These are phyloP conservation scores for Hypolimnas misippus DNA, from an alignment of 2,888 invertebrate genomes.

Conservation along the genomic window DNA sequence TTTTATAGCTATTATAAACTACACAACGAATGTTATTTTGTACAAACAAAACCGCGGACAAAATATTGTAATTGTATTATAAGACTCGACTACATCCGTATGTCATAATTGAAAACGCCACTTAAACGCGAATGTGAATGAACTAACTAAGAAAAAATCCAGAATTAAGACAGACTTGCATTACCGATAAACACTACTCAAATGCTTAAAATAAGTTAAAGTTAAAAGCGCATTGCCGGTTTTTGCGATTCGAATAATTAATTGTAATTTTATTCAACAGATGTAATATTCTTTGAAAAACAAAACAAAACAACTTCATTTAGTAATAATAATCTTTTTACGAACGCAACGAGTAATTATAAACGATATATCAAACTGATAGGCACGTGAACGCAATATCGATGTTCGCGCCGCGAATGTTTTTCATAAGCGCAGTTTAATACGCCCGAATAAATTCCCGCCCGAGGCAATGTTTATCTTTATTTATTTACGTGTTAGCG, in stretches of 20 bases:
- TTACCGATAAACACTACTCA: no score
- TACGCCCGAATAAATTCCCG: constrained; percentile 26
- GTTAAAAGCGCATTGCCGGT: neutral
- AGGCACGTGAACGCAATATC: constrained; percentile 28
- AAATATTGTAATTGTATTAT: no score
- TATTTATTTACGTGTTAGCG: constrained; percentile 81
- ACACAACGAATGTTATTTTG: no score
- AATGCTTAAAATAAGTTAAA: neutral
- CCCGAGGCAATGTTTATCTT: constrained; percentile 63
- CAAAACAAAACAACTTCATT: constrained; percentile 7
- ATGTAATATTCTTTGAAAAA: constrained; percentile 1
- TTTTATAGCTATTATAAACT: no score
- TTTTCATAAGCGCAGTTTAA: constrained; percentile 26
- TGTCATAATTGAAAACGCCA: no score
- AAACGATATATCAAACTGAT: constrained; percentile 44
- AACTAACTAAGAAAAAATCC: no score
- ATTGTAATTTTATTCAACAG: constrained; percentile 12
- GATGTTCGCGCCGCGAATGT: constrained; percentile 26
- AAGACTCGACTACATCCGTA: no score
- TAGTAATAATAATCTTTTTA: constrained; percentile 10
- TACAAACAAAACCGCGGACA: no score
- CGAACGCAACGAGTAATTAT: constrained; percentile 5
- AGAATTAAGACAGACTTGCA: no score
- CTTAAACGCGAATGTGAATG: no score
- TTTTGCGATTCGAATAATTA: neutral